Base-by-base conservation (phyloP, 1,140 invertebrate genomes). In the Anastrepha obliqua region DNA sequence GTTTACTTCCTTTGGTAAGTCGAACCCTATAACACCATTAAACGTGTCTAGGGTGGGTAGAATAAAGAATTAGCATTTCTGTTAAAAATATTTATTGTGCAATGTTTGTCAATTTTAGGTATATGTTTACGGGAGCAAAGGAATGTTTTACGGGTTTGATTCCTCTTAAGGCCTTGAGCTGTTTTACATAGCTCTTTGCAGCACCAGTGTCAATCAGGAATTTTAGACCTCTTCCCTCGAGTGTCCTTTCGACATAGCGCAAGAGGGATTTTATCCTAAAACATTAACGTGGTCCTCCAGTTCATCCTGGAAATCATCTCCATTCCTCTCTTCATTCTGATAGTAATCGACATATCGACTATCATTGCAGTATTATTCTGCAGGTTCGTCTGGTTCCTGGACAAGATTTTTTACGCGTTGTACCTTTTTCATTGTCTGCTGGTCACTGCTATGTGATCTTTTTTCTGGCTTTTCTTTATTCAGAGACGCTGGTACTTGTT, bases 191-290 rank as follows among this genome's bases (percentile, higher is more conserved):
- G 29, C 29, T 29, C 29, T 29, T 1, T 29, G 29, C 29, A 29
- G 29, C 29, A 29, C 29, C 29, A 29, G 29, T 29, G 29, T 29
- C 29, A 29, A 29, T 29, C 29, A 29, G 29, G 29, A 29, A 29
- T 29, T 29, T 29, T 29, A 29, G 29, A 29, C 29, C 78, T 85
- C 78, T 85, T 55, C 78, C 78, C 7, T 17, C 78, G 47, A 85
- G n/a, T 85, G 78, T 85, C 58, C 78, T 15, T 17, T 59, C 42
- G 58, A 85, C 55, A 29, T 85, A 85, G n/a, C 47, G 51, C 20
- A 29, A 29, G 29, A 29, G 29, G 29, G 29, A 29, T 29, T 29
- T 29, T 29, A 1, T 29, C 29, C 29, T 29, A 29, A 29, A 29
- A 29, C 0, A 29, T 29, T 29, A 29, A 29, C 29, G 29, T 29